Base-by-base conservation (phyloP, 1,140 invertebrate species). In the Meloidogyne hapla region DNA sequence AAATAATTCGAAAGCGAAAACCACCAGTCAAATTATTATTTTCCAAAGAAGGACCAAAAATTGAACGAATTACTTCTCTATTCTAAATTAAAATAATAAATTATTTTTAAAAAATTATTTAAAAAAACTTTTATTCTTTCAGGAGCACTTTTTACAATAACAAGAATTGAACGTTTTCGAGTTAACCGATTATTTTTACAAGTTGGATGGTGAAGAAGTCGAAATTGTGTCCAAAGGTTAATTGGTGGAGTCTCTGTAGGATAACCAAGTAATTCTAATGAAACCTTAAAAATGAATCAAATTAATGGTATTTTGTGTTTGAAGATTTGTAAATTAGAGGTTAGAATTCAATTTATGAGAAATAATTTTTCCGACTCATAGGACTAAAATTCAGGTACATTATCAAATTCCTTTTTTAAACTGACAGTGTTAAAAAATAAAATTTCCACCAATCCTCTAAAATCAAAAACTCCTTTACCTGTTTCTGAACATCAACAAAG, bases 131-230 rank as follows among this genome's bases (percentile, higher is more conserved):
- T 61, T 12, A 72, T 28, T n/a, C 84, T 62, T 61, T 76, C 56
- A 18, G 84, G 84, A 18, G 80, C 73, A n/a, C 45, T 79, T 76
- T 84, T 84, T 21, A 84, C 83, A 26, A 87, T 79, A 12, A 84
- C 81, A 38, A 83, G 64, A 18, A 83, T 62, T 9, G 75, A 84
- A 23, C 76, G 80, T 23, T 63, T 12, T 61, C 80, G 40, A 26
- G 67, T 81, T 26, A 80, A 48, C 12, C 78, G 62, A 69, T 80
- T 80, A 2, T 68, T 33, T 42, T 75, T 68, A 38, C 80, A 81
- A 48, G 21, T 66, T 56, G 80, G 80, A 4, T 21, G 18, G 13
- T n/a, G 23, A 80, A 12, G 23, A 61, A 40, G 9, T 48, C 66
- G 25, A 61, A 61, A n/a, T 74, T 42, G 5, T 10, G 8, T 63